phyloP scores from a whole-genome alignment of 1,140 invertebrate species.

The Metopolophium dirhodum region DNA sequence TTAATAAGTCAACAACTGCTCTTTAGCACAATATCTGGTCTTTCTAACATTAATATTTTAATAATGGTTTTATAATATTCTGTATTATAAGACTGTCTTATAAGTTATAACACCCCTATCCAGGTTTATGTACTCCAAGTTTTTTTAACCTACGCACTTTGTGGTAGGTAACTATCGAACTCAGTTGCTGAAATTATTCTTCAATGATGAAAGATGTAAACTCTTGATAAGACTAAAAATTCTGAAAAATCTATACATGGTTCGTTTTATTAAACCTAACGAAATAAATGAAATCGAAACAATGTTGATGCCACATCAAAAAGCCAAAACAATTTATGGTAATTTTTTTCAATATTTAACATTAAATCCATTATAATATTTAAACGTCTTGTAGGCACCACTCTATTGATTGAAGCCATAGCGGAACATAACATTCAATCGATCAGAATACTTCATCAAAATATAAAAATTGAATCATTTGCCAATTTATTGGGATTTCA shows the following conservation, averaged over 20 bases:
- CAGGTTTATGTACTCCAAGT: neutral
- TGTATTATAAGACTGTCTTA: no score
- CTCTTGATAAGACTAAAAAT: slow-evolving; percentile 92
- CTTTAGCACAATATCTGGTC: neutral
- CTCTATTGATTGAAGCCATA: slow-evolving; percentile 94
- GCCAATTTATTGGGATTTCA: slow-evolving; percentile 95
- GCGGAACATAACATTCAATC: slow-evolving; percentile 98
- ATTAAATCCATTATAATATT: neutral
- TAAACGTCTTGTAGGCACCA: slow-evolving; percentile 72
- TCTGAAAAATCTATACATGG: slow-evolving; percentile 98
- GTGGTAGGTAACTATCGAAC: neutral
- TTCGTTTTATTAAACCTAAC: slow-evolving; percentile 90
- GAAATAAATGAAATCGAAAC: slow-evolving; percentile 93
- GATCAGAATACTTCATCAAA: slow-evolving; percentile 97
- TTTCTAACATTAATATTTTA: neutral
- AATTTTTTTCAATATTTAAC: slow-evolving; percentile 49
- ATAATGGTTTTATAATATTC: no score
- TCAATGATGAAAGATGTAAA: slow-evolving; percentile 98
- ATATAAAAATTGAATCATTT: slow-evolving; percentile 95
- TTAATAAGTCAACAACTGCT: no score
- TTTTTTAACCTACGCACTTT: neutral
- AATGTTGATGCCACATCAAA: slow-evolving; percentile 91
- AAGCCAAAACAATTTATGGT: slow-evolving; percentile 82
- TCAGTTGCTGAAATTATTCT: slow-evolving; percentile 94
- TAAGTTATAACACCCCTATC: neutral